Percentiles rank a stretch among this genome's conserved stretches.
phyloP scores from a whole-genome alignment of 2,113 vertebrate genomes.

The Bubo blakistoni region DNA sequence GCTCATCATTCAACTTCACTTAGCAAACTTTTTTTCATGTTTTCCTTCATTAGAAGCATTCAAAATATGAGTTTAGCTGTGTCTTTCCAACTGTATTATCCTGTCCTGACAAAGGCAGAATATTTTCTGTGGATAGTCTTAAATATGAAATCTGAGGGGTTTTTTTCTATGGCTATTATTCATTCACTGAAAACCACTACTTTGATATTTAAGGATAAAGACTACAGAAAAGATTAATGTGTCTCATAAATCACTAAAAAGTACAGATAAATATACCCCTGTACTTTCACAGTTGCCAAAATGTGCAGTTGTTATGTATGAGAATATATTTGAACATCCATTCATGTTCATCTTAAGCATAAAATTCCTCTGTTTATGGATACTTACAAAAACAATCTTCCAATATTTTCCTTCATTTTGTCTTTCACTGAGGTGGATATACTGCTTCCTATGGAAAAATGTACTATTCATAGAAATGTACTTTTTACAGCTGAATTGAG shows the following conservation, averaged over 20 bases:
- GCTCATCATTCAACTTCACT: background rate
- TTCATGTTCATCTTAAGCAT: background rate
- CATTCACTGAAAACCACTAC: background rate
- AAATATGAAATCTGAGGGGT: background rate
- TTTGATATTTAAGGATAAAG: background rate
- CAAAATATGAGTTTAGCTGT: background rate
- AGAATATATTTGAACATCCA: background rate
- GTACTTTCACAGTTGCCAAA: background rate
- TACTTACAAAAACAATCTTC: background rate
- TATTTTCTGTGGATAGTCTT: background rate
- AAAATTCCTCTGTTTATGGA: background rate
- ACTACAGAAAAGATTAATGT: background rate
- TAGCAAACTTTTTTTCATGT: background rate
- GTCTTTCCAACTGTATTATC: background rate
- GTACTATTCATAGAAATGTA: background rate
- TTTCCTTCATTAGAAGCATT: background rate
- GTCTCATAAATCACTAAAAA: background rate
- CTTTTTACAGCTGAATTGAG: constrained; percentile 66
- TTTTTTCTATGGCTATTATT: background rate
- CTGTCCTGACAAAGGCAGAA: background rate
- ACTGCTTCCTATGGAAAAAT: background rate
- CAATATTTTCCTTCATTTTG: background rate
- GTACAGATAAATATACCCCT: background rate
- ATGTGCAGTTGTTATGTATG: background rate
- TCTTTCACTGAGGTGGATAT: background rate